Evolutionary conservation across 2,888 invertebrate genomes (phyloP), one percentile per base, ranked within the genome.

Genomic region (Leucophora obtusa): DNA sequence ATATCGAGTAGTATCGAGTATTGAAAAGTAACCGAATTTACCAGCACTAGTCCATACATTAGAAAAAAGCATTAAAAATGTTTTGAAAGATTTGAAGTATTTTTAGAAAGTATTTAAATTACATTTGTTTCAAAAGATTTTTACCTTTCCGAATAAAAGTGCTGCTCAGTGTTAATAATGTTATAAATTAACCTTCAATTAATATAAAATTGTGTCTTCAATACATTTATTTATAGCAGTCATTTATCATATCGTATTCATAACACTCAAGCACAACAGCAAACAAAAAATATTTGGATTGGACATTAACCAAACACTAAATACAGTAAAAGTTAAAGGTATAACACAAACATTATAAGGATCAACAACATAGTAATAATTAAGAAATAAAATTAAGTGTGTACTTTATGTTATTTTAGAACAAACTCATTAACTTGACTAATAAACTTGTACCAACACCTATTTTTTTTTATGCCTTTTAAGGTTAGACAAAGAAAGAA

Each of bases 371-470:
- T 69, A 80, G 72, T 59, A 71, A 80, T 80, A 80, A 76, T 80
- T 80, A 80, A 80, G 71, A 76, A 80, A 80, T 80, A 65, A 80
- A 80, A 72, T 76, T 76, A 80, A 80, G 76, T 76, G 66, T 66
- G 66, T 66, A 71, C 59, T 77, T 77, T 71, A 77, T 59, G 65
- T 14, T 43, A 51, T 11, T 54, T 63, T 53, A 38, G 56, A 71
- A 77, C 77, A 77, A 77, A 77, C 77, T 77, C 71, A 77, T 77
- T 77, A 77, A 71, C 77, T 77, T 71, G 77, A 66, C 77, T 77
- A 71, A 77, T 77, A 77, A 71, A 65, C 58, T 71, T 71, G 59
- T 47, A 54, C 10, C 50, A 15, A 24, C 28, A 28, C 28, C 28
- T 38, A 70, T 75, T 47, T 62, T 47, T 35, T 21, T 62, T 56